Evolutionary conservation across 2,888 invertebrate species (phyloP), one percentile per base, ranked within the genome.

Genomic region (Formica aserva): DNA sequence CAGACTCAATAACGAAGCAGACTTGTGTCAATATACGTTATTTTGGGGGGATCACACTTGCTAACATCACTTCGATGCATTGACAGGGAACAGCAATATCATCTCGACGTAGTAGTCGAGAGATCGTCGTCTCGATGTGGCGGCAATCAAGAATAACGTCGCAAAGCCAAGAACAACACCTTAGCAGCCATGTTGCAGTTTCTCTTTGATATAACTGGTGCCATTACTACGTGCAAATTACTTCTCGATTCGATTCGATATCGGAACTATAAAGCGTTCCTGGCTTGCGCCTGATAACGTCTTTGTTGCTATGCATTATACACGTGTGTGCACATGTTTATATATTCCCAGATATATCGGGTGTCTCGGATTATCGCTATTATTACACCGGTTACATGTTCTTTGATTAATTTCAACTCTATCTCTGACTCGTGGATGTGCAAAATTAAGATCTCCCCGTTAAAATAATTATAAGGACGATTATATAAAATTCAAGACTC

Each of bases 191-290:
- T 32, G 77, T 32, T 22, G 41, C 32, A 38, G 32, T 41, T 26
- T 69, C 71, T 60, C 71, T 78, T 78, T 45, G 78, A 69, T 45
- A 69, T 32, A 26, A 32, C 41, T 13, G 35, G 26, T 48, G 45
- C 78, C 35, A 60, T 71, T 78, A 69, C 48, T 69, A 78, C 60
- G 69, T 78, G 78, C 78, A 69, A 78, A 78, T 78, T 78, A 78
- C 78, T 78, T 69, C 78, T 45, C 77, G 38, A 77, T 66, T 77
- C 77, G 55, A 77, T 66, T 67, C 78, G 78, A 45, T 78, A 78
- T 60, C 60, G 45, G 45, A 32, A 9, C 13, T 60, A 26, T 62
- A 62, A 78, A 78, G 78, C 78, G 60, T 11, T 48, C 35, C 69
- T 26, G 32, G 22, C 78, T 60, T 26, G 32, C 32, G 69, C 29